Base-by-base conservation (phyloP, 2,113 vertebrate species). In the Bufo gargarizans region DNA sequence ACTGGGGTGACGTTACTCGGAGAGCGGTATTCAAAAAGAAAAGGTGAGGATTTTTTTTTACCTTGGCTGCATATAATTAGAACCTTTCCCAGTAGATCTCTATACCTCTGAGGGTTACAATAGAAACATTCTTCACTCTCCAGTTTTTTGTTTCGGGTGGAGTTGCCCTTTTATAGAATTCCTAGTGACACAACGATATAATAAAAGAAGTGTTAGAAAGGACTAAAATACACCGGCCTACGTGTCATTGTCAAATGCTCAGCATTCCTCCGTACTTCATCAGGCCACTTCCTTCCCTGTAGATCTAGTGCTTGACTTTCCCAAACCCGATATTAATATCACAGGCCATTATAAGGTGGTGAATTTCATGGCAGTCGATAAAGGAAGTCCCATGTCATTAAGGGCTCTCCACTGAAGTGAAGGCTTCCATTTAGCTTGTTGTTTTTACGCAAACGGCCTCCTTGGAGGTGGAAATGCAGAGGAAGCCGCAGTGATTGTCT, bases 281-380 rank as follows among this genome's bases (percentile, higher is more conserved):
- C 59, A 95, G 94, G 92, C 96, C 91, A 92, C 94, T 95, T 95
- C 93, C 95, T 95, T 97, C 97, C 97, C 97, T 90, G 87, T 0
- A 94, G 97, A 96, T 94, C 94, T 82, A 80, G 94, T 93, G 95
- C 93, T 92, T 94, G 93, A 94, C 96, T 97, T 98, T 97, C 97
- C 97, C 97, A 98, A 97, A 98, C 97, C 93, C 53, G 95, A 97
- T 98, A 99, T 99, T 99, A 99, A 99, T 99, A 99, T 98, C 97
- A 93, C 96, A 97, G 97, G 92, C 97, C 96, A 98, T 99, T 99
- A 97, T 98, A 96, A 97, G 96, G 96, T 94, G 97, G 96, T 97
- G 97, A 97, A 97, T 98, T 99, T 98, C 96, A 97, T 97, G 97
- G 97, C 97, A 96, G 96, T 96, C 95, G 94, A 91, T 91, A 94